Base-by-base conservation (phyloP, 2,888 invertebrate genomes). In the Pteria penguin region DNA sequence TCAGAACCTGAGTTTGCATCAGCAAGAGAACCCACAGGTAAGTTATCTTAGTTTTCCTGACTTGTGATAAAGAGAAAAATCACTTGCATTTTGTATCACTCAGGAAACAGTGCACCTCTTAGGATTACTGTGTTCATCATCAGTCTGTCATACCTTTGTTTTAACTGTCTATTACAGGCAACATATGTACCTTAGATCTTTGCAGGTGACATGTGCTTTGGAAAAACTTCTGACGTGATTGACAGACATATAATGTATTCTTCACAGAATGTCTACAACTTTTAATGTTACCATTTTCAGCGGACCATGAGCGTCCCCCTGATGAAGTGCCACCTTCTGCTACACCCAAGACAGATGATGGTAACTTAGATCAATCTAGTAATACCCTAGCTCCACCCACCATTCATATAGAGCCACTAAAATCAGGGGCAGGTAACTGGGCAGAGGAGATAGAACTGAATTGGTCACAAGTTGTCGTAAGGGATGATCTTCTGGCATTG, bases 401-500 rank as follows among this genome's bases (percentile, higher is more conserved):
- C 18, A 65, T 77, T 5, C 72, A 81, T 66, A 31, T 87, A 11
- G 80, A 80, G 2, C 84, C 89, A 26, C 58, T 90, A 1, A 86
- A 84, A 26, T 84, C 89, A 11, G 83, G 78, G 27, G 78, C 79
- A 29, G 75, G 80, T 22, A 70, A 80, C 4, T 91, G 90, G 90
- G 83, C 82, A 1, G 89, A 90, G 63, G 87, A 90, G 26, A 80
- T 90, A 8, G 86, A 89, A 60, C 69, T 88, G 22, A 84, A 90
- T 78, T 90, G 90, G 90, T 77, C 81, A 24, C 82, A 82, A 32
- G 79, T 82, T 29, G 81, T 89, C 24, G 72, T 82, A 2, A 55
- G 89, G 14, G 89, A 89, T 77, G 87, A 91, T 73, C 87, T 91
- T 22, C 78, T 89, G 1, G 75, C 79, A 4, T 82, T 91, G 27